Percentiles rank a stretch among this genome's conserved stretches.
Evolutionary conservation across 2,888 invertebrate genomes (phyloP).

Genomic region (Leptopilina drosophilae): DNA sequence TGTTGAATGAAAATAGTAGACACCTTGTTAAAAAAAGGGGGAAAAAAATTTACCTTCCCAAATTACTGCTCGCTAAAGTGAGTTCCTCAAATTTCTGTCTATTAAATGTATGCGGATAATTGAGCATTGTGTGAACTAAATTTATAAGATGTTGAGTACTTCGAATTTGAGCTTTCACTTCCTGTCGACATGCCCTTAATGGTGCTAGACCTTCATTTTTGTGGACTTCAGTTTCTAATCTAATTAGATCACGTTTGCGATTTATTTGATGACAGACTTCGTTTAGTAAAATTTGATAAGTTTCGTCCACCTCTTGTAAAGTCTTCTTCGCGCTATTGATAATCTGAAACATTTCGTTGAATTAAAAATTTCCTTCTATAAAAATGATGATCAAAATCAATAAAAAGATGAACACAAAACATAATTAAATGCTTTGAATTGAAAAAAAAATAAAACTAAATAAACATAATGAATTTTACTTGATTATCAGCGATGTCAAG

Average conservation of each 20-base stretch:
- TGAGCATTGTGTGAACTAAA: slow-evolving; percentile 60
- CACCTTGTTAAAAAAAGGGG: too few species aligned
- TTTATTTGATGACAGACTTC: slow-evolving; percentile 60
- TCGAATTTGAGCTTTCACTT: slow-evolving; percentile 71
- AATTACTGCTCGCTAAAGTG: slow-evolving; percentile 60
- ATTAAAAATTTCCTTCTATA: too few species aligned
- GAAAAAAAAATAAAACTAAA: too few species aligned
- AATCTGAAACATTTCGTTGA: slow-evolving; percentile 52
- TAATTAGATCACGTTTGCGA: slow-evolving; percentile 59
- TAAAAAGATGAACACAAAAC: background rate
- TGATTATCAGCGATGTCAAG: slow-evolving; percentile 62
- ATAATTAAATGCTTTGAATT: too few species aligned
- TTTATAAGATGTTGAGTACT: slow-evolving; percentile 55
- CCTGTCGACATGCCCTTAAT: slow-evolving; percentile 73
- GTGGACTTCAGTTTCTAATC: slow-evolving; percentile 61
- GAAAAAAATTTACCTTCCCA: slow-evolving; percentile 71
- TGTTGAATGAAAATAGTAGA: too few species aligned
- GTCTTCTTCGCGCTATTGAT: slow-evolving; percentile 57
- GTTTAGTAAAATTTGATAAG: slow-evolving; percentile 61
- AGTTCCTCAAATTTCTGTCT: slow-evolving; percentile 66
- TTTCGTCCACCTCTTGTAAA: slow-evolving; percentile 59
- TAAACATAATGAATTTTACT: slow-evolving; percentile 48
- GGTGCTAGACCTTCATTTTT: slow-evolving; percentile 73
- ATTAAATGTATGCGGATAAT: slow-evolving; percentile 71
- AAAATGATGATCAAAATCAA: background rate